A percentile compares a stretch with the other conserved stretches of the same genome.
phyloP scores from a whole-genome alignment of 2,888 invertebrate genomes.

The Morpho achilles region DNA sequence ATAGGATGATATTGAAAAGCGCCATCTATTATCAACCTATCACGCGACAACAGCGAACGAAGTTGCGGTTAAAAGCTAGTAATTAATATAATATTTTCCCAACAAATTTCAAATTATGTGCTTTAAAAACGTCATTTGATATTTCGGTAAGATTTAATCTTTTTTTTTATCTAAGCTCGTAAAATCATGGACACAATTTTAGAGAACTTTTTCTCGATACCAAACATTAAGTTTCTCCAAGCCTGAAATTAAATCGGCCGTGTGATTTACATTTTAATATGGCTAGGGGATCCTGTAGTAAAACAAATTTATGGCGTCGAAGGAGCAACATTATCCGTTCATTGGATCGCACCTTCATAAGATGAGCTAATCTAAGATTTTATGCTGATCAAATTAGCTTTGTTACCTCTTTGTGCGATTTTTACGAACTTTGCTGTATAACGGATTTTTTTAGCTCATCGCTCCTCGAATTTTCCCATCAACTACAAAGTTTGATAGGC shows the following conservation, averaged over 20 bases:
- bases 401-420: conserved; percentile 30
- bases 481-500: too few relatives aligned
- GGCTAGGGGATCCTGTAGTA: conserved; percentile 63
- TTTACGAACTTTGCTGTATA: conserved; percentile 18
- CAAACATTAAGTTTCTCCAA: conserved; percentile 57
- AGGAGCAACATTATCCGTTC: conserved; percentile 50
- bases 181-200: background rate
- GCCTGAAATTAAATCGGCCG: conserved; percentile 75
- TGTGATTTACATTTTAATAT: conserved; percentile 78
- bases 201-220: conserved; percentile 11
- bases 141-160: too few relatives aligned
- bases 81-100: too few relatives aligned
- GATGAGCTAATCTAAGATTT: conserved; percentile 34
- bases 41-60: too few relatives aligned
- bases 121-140: too few relatives aligned
- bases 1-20: too few relatives aligned
- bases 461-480: too few relatives aligned
- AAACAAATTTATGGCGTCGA: conserved; percentile 71
- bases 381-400: conserved; percentile 53
- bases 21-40: too few relatives aligned
- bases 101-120: too few relatives aligned
- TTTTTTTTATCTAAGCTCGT: too few relatives aligned
- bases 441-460: background rate
- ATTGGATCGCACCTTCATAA: conserved; percentile 35
- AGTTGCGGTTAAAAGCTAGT: too few relatives aligned